Base-by-base conservation (phyloP, 2,888 invertebrate species). In the Pachymerium ferrugineum region DNA sequence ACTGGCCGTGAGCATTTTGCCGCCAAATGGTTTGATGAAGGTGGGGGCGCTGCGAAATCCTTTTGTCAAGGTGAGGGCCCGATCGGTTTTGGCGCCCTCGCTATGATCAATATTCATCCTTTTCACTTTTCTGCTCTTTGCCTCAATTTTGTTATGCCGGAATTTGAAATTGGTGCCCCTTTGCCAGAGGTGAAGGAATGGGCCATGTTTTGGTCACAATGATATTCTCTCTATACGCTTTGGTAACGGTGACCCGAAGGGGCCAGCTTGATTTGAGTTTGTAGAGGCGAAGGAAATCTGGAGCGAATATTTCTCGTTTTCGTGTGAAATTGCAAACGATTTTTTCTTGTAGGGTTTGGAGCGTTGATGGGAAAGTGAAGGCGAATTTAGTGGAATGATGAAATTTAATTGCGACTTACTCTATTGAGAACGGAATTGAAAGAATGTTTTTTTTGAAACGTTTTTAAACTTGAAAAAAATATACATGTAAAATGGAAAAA, bases 1-100 rank as follows among this genome's bases (percentile, higher is more conserved):
- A 62, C 25, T 28, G 28, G 62, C 62, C 62, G 22, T 28, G 62
- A 28, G 62, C 62, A 62, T 62, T 62, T 62, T 25, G 62, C 62
- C 28, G 62, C 62, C 62, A 62, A 62, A 62, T 62, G 62, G 22
- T 62, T 62, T 62, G 62, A 62, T 62, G 62, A 62, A 62, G 62
- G 62, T 62, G 62, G n/a, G 62, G 25, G 62, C 62, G 62, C 25
- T 2, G 12, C n/a, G n/a, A n/a, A 62, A 62, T 62, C 25, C 25
- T 28, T 62, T 62, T 62, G 62, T 62, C 25, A 62, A 62, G 62
- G 62, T 62, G 62, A 62, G 62, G 62, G n/a, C n/a, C 62, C 62
- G 62, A 62, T 62, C 62, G 62, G 28, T 62, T 62, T 62, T 62
- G 62, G 62, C 62, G 62, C 4, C 47, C 19, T 5, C 28, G 6